These are phyloP conservation scores for Coreius guichenoti DNA, from an alignment of 2,797 vertebrate genomes.

Conservation along the genomic window DNA sequence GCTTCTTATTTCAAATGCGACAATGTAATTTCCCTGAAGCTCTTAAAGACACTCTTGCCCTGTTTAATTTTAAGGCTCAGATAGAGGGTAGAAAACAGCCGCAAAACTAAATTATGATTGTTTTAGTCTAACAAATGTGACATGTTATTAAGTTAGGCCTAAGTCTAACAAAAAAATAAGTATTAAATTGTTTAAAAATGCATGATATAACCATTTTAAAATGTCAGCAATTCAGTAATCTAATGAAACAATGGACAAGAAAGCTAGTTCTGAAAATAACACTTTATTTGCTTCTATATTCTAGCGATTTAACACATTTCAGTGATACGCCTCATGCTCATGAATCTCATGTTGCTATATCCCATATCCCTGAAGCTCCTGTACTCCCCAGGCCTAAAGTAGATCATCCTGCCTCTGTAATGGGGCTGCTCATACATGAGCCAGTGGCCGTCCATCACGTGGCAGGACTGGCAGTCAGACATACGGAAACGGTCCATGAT, in stretches of 20 bases:
- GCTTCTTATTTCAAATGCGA: no score
- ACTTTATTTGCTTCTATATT: conserved; percentile 65
- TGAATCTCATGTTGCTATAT: conserved; percentile 68
- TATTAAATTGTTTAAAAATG: not conserved
- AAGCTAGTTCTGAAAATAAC: conserved; percentile 49
- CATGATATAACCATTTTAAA: not conserved
- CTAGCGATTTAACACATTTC: conserved; percentile 74
- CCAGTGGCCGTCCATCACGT: conserved; percentile 81
- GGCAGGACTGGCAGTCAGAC: conserved; percentile 73
- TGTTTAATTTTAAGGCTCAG: no score
- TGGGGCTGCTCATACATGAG: conserved; percentile 79
- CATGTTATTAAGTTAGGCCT: not conserved
- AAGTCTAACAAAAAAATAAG: no score
- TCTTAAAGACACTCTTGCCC: no score
- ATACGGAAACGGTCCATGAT: conserved; percentile 76
- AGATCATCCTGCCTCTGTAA: conserved; percentile 78
- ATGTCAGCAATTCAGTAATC: not conserved
- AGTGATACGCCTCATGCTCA: conserved; percentile 78
- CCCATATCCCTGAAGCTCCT: conserved; percentile 76
- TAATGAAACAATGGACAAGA: conserved; percentile 57
- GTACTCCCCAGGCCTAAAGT: conserved; percentile 81
- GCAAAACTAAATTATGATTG: no score
- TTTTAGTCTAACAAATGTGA: not conserved
- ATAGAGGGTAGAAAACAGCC: no score
- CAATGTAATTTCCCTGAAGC: no score